A percentile compares a stretch with the other conserved stretches of the same genome.
These are phyloP conservation scores for Knipowitschia caucasica DNA, from an alignment of 2,797 vertebrate species.

Conservation along the genomic window DNA sequence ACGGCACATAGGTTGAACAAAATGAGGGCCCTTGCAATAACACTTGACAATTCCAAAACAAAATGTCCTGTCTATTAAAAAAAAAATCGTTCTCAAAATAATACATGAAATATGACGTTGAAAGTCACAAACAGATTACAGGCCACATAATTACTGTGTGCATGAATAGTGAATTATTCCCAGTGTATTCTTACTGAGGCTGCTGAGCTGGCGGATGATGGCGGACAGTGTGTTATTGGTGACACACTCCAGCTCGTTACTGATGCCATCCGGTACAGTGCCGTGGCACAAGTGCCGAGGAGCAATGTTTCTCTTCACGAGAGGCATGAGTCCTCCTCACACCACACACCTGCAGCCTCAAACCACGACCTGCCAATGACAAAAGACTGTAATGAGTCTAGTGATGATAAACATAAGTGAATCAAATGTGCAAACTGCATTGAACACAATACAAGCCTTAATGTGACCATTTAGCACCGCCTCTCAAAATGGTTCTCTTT, in stretches of 20 bases:
- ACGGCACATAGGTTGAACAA: no score
- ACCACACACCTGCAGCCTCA: conserved; percentile 25
- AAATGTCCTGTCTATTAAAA: no score
- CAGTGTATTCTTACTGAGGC: conserved; percentile 79
- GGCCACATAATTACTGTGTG: not conserved
- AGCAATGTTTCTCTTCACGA: conserved; percentile 87
- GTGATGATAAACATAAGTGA: not conserved
- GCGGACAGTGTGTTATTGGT: conserved; percentile 89
- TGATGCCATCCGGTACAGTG: conserved; percentile 81
- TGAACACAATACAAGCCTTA: conserved; percentile 18
- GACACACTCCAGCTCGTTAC: conserved; percentile 89
- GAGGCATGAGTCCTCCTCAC: conserved; percentile 75
- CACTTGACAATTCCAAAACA: no score
- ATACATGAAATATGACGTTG: no score
- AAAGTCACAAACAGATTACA: no score
- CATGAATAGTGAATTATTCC: not conserved
- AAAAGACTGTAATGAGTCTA: not conserved
- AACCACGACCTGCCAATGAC: conserved; percentile 5
- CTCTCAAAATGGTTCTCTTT: conserved; percentile 37
- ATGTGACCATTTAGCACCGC: conserved; percentile 37
- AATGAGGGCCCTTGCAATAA: no score
- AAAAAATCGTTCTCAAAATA: no score
- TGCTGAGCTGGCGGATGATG: conserved; percentile 90
- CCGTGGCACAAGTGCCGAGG: conserved; percentile 83
- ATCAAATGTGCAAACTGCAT: conserved; percentile 2